Conservation (phyloP, 2,888 invertebrate genomes). For the Strigamia transsilvanica region DNA sequence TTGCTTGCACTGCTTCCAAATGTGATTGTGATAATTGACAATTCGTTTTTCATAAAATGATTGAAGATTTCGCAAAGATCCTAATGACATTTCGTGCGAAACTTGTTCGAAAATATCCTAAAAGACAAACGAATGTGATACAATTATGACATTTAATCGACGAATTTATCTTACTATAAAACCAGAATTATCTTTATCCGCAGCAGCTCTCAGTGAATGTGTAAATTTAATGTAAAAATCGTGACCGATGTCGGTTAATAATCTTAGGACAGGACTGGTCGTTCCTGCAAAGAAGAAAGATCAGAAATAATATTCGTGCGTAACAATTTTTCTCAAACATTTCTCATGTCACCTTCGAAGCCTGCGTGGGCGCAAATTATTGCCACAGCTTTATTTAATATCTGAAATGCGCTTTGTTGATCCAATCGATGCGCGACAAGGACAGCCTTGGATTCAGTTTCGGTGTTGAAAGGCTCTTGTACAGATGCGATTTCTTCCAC, state of each 20-base stretch:
- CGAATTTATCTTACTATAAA: neutral
- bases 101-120: constrained; percentile 72
- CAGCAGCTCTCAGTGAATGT: constrained; percentile 52
- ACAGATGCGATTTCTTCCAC: constrained; percentile 56
- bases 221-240: constrained; percentile 67
- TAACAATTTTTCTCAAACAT: neutral
- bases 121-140: neutral
- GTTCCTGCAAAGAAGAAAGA: constrained; percentile 51
- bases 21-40: constrained; percentile 62
- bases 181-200: constrained; percentile 17
- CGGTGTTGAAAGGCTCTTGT: no score
- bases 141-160: neutral
- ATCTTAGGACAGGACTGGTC: constrained; percentile 52
- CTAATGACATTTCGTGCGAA: constrained; percentile 71
- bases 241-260: constrained; percentile 57
- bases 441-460: neutral
- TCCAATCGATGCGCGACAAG: constrained; percentile 58
- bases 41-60: constrained; percentile 70
- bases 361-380: constrained; percentile 63
- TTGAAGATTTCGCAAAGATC: constrained; percentile 69
- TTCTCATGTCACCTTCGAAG: constrained; percentile 61
- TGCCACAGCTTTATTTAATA: constrained; percentile 63
- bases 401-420: constrained; percentile 59
- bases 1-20: constrained; percentile 62
- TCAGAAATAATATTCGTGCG: neutral